Conservation (phyloP, 2,113 vertebrate genomes). For the Promerops cafer region DNA sequence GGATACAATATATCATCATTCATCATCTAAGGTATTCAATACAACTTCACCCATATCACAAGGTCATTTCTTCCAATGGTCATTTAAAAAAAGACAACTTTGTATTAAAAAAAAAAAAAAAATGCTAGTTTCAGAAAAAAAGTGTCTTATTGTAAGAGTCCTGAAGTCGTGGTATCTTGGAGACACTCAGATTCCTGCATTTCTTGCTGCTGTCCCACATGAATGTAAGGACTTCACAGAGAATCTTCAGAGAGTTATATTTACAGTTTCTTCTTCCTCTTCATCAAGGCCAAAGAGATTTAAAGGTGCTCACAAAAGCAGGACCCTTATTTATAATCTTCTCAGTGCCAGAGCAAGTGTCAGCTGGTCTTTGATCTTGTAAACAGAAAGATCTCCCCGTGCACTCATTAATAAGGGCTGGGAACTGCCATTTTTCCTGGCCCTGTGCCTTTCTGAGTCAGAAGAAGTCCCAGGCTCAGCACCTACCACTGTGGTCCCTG, state of each 20-base stretch:
- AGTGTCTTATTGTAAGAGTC: not conserved
- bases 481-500: not conserved
- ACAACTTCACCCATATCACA: not conserved
- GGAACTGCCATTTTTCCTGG: constrained; percentile 33
- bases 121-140: not conserved
- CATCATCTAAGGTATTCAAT: not conserved
- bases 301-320: not conserved
- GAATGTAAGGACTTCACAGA: not conserved
- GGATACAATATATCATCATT: not conserved
- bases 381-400: not conserved
- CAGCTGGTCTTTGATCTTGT: not conserved
- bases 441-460: constrained; percentile 9
- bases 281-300: constrained; percentile 14
- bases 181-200: not conserved
- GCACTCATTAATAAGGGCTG: not conserved
- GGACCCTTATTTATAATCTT: not conserved
- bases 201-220: not conserved
- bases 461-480: not conserved
- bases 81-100: not conserved
- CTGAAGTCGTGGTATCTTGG: not conserved
- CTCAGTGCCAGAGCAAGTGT: constrained; percentile 3
- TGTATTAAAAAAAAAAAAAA: not conserved
- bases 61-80: not conserved
- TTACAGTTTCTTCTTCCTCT: not conserved
- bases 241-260: not conserved